phyloP scores from a whole-genome alignment of 2,113 vertebrate species.

The Pteruthius melanotis region DNA sequence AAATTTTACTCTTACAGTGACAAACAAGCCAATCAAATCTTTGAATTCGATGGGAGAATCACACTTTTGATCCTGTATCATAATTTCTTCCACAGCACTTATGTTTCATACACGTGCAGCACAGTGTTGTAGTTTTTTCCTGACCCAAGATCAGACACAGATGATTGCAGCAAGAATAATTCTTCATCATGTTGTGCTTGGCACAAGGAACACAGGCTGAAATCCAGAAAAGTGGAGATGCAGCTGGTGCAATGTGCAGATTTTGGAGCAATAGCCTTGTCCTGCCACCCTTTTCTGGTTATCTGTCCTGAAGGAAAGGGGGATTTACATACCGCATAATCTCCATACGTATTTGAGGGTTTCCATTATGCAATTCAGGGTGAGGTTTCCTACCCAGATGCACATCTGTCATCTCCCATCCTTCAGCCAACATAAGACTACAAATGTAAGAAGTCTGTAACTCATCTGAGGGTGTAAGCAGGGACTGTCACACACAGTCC shows the following conservation, averaged over 20 bases:
- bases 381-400: conserved; percentile 14
- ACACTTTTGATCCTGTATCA: neutral
- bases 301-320: neutral
- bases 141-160: neutral
- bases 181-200: neutral
- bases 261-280: neutral
- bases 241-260: neutral
- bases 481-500: neutral
- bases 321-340: neutral
- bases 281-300: neutral
- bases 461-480: neutral
- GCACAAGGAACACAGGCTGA: neutral
- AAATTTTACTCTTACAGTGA: neutral
- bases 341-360: neutral
- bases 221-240: neutral
- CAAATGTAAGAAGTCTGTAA: neutral
- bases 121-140: neutral
- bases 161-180: neutral
- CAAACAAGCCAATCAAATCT: neutral
- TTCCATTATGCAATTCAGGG: neutral
- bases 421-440: neutral
- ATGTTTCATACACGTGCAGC: neutral
- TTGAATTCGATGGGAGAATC: neutral
- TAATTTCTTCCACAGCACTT: neutral
- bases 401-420: neutral